Evolutionary conservation across 1,140 invertebrate species (phyloP), one percentile per base, ranked within the genome.

Genomic region (Pogonognathellus flavescens): DNA sequence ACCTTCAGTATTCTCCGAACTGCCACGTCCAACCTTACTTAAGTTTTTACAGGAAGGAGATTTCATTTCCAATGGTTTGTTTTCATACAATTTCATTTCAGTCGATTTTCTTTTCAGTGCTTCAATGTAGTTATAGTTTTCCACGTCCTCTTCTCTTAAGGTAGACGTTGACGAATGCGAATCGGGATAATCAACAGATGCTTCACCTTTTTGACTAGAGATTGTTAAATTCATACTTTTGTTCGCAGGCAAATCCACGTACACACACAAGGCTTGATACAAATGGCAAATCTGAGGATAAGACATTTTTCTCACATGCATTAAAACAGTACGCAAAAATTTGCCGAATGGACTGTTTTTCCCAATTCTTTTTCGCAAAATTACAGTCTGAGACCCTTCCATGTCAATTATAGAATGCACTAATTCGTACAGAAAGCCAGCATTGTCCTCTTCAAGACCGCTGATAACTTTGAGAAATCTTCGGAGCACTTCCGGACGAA

Each of bases 341-440:
- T 86, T 87, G 7, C 86, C 88, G 53, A 88, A 86, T 8, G 86
- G 86, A 25, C 84, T 85, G 57, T 82, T 85, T 83, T 86, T 88
- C 18, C 82, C 80, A 6, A 88, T 84, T 49, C 84, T 84, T 53
- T 88, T 88, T 55, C 82, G 22, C 22, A 88, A 60, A 49, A 88
- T 84, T 13, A 84, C 70, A 10, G 82, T 85, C 41, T 86, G 86
- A 18, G 84, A 81, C 0, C 52, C 76, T 25, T 88, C 86, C 14
- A 87, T 66, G 14, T 87, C 86, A 31, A 88, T 85, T 13, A 87
- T 60, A 25, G 88, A 87, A 31, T 88, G 84, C 10, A 84, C 84
- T 10, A 88, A 55, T 70, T 88, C 88, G 66, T 88, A 86, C n/a
- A 88, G 72, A 55, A 86, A 88, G 13, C 83, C 80, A 4, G 85